phyloP scores from a whole-genome alignment of 2,888 invertebrate genomes.

The Polyommatus iphigenia region DNA sequence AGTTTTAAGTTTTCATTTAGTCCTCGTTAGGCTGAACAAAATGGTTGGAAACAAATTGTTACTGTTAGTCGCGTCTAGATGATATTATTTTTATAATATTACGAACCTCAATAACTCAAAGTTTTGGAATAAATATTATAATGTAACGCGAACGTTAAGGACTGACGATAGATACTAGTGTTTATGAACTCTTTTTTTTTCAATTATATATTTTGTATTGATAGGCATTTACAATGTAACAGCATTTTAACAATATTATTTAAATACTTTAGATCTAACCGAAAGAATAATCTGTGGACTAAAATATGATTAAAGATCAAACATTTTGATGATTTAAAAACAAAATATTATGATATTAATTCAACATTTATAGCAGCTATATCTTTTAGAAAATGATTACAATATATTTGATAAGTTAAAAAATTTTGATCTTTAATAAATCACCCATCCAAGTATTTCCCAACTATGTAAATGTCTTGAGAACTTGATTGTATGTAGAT shows the following conservation, averaged over 20 bases:
- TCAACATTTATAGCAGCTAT: not conserved
- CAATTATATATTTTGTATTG: conserved; percentile 44
- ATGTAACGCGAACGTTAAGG: conserved; percentile 67
- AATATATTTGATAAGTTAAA: not conserved
- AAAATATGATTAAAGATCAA: conserved; percentile 12
- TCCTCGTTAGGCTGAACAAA: conserved; percentile 49
- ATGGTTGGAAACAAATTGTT: conserved; percentile 77
- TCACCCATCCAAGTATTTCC: not conserved
- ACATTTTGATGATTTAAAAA: not conserved
- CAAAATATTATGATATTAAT: not conserved
- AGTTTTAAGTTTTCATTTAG: conserved; percentile 69
- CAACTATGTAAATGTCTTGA: not conserved
- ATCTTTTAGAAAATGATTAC: not conserved
- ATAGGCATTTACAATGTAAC: conserved; percentile 52
- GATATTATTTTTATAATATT: conserved; percentile 70
- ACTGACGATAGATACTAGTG: conserved; percentile 69
- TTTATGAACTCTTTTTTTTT: conserved; percentile 28
- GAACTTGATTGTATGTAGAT: conserved; percentile 1
- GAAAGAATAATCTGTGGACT: not conserved
- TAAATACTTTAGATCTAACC: conserved; percentile 31
- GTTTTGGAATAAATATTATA: conserved; percentile 57
- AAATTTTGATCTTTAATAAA: not conserved
- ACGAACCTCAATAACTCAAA: conserved; percentile 65
- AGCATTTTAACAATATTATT: conserved; percentile 41
- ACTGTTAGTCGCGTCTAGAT: conserved; percentile 61